Evolutionary conservation across 2,113 vertebrate species (phyloP).

Genomic region (Pionites leucogaster): DNA sequence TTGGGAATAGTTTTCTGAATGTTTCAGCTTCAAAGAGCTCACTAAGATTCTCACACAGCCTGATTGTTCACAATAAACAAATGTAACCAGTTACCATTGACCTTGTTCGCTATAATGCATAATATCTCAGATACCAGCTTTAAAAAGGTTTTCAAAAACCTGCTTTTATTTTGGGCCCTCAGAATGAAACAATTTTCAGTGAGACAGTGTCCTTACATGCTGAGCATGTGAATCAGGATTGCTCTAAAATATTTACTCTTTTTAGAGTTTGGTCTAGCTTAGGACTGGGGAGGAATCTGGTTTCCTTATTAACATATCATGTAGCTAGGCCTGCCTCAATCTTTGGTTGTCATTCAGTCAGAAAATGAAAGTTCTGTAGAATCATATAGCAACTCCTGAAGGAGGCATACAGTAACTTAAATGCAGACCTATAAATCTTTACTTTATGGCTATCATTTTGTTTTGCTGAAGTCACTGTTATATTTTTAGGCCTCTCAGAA

Average conservation of each 20-base stretch:
- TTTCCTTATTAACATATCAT: background rate
- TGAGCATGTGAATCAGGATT: background rate
- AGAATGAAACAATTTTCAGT: background rate
- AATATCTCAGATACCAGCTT: background rate
- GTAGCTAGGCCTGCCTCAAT: background rate
- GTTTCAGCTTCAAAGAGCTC: background rate
- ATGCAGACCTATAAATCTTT: background rate
- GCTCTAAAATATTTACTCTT: background rate
- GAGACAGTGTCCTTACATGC: rapidly evolving
- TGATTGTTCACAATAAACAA: background rate
- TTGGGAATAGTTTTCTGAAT: background rate
- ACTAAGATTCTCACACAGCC: background rate
- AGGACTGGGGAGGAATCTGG: background rate
- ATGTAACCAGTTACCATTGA: background rate
- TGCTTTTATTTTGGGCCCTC: background rate
- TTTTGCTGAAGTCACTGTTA: background rate
- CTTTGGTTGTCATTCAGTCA: background rate
- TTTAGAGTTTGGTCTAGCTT: background rate
- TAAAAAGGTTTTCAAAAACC: background rate
- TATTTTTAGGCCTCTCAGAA: background rate
- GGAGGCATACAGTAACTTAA: background rate
- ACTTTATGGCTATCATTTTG: background rate
- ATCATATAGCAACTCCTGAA: background rate
- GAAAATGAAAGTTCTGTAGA: background rate
- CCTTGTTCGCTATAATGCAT: background rate